Base-by-base conservation (phyloP, 1,140 invertebrate species). In the Bombus terrestris region DNA sequence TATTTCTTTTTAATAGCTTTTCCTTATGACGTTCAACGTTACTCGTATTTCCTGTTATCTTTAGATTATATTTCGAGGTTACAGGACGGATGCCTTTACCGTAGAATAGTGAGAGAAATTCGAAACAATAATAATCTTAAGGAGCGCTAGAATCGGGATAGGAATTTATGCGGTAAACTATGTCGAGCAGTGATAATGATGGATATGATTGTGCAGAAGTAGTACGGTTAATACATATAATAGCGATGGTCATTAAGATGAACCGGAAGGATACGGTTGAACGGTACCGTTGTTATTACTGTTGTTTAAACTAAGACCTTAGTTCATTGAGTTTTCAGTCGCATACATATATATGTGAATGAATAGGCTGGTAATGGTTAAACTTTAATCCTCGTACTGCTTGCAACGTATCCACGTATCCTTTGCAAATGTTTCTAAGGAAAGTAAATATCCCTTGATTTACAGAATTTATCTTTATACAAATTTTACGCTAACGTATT, bases 221-320 rank as follows among this genome's bases (percentile, higher is more conserved):
- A 5, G 43, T 13, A 74, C 72, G 10, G 72, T 25, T 35, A 13
- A 28, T 32, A 3, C 28, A 62, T n/a, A 35, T 53, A 35, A 75
- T 53, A 8, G 32, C n/a, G n/a, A 35, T 75, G 22, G 22, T 25
- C 43, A 5, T 43, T 53, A 53, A 75, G 73, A 53, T 53, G 12
- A 53, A 32, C 8, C 9, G 32, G 43, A 62, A 39, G 15, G 53
- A 64, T 41, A 32, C 64, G 8, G n/a, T 57, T 28, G 3, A 32
- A 78, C 75, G 75, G 39, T 64, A 78, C 41, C 25, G 37, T 32
- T 5, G 62, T n/a, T n/a, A n/a, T 59, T 78, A 78, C 53, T 41
- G 28, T 64, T 78, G 41, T 25, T 64, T 1, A 13, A 15, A 77
- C n/a, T 9, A 8, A 13, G 22, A 41, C 41, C 37, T n/a, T 64